Conservation (phyloP, 64 coral and sea anemone genomes). For the Platygyra sinensis region DNA sequence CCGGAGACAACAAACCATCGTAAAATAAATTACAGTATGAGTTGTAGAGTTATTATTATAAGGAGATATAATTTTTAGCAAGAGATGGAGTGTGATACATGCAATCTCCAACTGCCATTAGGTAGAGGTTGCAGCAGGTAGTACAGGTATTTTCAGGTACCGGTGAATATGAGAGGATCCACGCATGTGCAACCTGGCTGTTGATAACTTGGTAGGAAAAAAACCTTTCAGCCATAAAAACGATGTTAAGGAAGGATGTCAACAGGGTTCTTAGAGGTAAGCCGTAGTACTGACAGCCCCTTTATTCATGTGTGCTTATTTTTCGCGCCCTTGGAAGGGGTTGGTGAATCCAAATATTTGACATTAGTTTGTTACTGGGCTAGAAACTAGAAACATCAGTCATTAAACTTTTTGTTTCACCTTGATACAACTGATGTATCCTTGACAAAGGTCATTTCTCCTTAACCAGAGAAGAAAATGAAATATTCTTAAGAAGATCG, state of each 20-base stretch:
- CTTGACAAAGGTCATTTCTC: no score
- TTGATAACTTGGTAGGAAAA: neutral
- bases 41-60: no score
- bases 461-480: no score
- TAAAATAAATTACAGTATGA: no score
- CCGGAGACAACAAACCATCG: no score
- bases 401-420: neutral
- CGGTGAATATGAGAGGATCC: neutral
- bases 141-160: neutral
- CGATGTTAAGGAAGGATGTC: neutral
- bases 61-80: no score
- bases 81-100: no score
- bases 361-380: neutral
- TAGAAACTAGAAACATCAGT: neutral
- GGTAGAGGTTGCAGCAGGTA: neutral
- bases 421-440: neutral
- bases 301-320: neutral
- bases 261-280: neutral
- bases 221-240: neutral
- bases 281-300: neutral
- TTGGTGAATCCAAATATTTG: neutral
- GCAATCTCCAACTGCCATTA: neutral
- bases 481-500: no score
- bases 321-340: neutral
- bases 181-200: neutral